Conservation (phyloP, 2,113 vertebrate species). For the Grantiella picta region DNA sequence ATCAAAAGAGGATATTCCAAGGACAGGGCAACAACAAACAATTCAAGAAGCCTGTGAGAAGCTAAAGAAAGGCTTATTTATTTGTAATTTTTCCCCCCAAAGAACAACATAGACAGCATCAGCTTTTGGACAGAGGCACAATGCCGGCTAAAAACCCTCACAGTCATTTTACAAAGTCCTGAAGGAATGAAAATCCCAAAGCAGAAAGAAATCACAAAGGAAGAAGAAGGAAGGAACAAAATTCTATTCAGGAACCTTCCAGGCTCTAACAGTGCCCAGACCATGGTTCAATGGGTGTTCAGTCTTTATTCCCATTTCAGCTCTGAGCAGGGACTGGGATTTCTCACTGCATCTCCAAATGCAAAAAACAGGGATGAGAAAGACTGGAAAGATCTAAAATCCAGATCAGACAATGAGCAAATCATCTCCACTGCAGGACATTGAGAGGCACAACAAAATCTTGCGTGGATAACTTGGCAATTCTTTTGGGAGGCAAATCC, state of each 20-base stretch:
- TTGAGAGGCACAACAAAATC: neutral
- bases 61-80: neutral
- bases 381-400: neutral
- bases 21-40: neutral
- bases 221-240: neutral
- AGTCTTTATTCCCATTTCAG: neutral
- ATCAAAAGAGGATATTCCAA: neutral
- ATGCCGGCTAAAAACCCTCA: neutral
- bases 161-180: neutral
- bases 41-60: neutral
- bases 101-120: neutral
- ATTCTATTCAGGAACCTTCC: neutral
- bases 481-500: neutral
- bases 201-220: neutral
- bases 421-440: neutral
- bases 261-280: neutral
- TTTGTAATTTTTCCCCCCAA: no score
- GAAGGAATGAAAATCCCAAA: neutral
- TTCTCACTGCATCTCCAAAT: neutral
- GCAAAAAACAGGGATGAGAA: neutral
- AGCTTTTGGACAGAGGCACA: neutral
- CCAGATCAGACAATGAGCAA: neutral
- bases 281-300: rapidly evolving
- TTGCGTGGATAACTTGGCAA: neutral
- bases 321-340: neutral